Conservation (phyloP, 1,140 invertebrate genomes). For the Streblospio benedicti region DNA sequence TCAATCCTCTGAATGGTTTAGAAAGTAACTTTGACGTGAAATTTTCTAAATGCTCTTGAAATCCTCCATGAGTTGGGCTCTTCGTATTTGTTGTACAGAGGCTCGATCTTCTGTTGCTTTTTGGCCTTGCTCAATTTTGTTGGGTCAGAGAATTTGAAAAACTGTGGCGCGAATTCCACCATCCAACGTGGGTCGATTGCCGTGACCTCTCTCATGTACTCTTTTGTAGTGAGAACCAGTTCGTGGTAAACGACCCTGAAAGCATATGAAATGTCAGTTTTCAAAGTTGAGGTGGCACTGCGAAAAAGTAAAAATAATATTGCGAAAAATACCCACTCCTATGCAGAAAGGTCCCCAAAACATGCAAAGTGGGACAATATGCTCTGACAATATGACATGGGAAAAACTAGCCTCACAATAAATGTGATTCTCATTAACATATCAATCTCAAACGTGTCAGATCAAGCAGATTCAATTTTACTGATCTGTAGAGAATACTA, state of each 20-base stretch:
- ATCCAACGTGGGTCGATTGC: slow-evolving; percentile 99
- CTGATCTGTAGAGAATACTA: too few species aligned
- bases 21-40: slow-evolving; percentile 48
- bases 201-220: slow-evolving; percentile 98
- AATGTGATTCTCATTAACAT: too few species aligned
- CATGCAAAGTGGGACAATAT: too few species aligned
- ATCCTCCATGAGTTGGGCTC: slow-evolving; percentile 99
- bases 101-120: slow-evolving; percentile 96
- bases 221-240: slow-evolving; percentile 96
- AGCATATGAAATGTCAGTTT: too few species aligned
- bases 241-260: slow-evolving; percentile 95
- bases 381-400: too few species aligned
- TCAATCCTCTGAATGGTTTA: too few species aligned
- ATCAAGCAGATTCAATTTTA: too few species aligned
- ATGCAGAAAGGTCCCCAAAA: too few species aligned
- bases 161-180: slow-evolving; percentile 97
- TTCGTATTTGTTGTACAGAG: slow-evolving; percentile 98
- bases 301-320: too few species aligned
- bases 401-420: too few species aligned
- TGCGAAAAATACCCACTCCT: too few species aligned
- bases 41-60: slow-evolving; percentile 58
- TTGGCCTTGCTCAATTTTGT: slow-evolving; percentile 98
- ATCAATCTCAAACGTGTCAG: too few species aligned
- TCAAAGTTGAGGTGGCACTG: neutral
- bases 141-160: slow-evolving; percentile 98